phyloP scores from a whole-genome alignment of 2,113 vertebrate genomes.

The Hemiscyllium ocellatum region DNA sequence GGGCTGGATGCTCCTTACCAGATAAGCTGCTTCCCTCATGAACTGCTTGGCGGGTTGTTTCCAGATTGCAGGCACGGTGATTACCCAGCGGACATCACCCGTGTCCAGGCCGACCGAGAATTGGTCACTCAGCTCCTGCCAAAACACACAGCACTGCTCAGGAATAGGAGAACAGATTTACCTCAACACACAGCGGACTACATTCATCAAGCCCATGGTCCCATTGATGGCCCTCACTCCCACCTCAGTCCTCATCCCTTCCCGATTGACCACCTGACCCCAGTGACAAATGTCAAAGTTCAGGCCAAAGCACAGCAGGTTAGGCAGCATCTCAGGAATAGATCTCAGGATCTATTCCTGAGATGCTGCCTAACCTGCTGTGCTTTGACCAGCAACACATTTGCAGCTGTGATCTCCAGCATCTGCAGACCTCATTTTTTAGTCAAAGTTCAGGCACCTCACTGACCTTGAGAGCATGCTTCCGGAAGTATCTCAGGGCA shows the following conservation, averaged over 20 bases:
- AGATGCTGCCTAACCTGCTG: too few relatives aligned
- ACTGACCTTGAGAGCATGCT: slow-evolving; percentile 79
- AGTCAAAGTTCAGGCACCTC: background rate
- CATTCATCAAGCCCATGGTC: background rate
- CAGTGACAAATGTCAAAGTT: background rate
- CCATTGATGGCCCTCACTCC: too few relatives aligned
- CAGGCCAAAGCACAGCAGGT: too few relatives aligned
- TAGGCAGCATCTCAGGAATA: too few relatives aligned
- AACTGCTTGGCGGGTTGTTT: slow-evolving; percentile 96
- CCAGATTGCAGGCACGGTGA: slow-evolving; percentile 96
- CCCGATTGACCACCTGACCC: background rate
- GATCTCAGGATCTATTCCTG: too few relatives aligned
- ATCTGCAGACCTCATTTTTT: too few relatives aligned
- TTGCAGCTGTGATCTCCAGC: too few relatives aligned
- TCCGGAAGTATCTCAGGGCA: slow-evolving; percentile 81
- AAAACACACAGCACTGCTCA: background rate
- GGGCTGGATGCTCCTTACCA: slow-evolving; percentile 55
- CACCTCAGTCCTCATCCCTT: background rate
- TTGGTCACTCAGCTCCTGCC: slow-evolving; percentile 83
- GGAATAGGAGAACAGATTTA: background rate
- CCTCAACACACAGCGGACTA: background rate
- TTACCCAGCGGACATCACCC: slow-evolving; percentile 79
- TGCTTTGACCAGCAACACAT: too few relatives aligned
- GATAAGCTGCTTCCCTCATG: slow-evolving; percentile 90
- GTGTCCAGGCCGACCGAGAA: slow-evolving; percentile 61